Conservation (phyloP, 2,888 invertebrate species). For the Drosophila niveifrons region DNA sequence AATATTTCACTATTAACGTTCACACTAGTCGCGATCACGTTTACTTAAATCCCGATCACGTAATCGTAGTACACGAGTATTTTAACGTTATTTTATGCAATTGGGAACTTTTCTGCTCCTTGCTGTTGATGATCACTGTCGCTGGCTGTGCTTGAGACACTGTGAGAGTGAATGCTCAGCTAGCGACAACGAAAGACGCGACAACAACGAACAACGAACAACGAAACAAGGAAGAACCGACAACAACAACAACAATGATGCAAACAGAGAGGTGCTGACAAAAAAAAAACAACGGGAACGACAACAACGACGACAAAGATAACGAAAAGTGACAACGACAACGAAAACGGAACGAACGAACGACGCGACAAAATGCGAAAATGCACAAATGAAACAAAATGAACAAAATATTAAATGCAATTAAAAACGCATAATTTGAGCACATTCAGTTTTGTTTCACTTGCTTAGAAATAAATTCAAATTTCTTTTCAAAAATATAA, state of each 20-base stretch:
- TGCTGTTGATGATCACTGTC: slow-evolving; percentile 62
- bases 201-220: slow-evolving; percentile 63
- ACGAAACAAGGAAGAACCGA: slow-evolving; percentile 42
- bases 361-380: slow-evolving; percentile 16
- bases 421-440: slow-evolving; percentile 62
- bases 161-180: slow-evolving; percentile 58
- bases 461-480: slow-evolving; percentile 50
- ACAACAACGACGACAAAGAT: slow-evolving; percentile 24
- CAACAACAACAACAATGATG: slow-evolving; percentile 29
- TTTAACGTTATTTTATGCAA: slow-evolving; percentile 1
- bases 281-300: slow-evolving; percentile 26
- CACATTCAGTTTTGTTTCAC: slow-evolving; percentile 69
- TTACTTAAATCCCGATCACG: slow-evolving; percentile 19
- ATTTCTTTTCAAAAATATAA: slow-evolving; percentile 7
- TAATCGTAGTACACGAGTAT: slow-evolving; percentile 11
- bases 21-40: slow-evolving; percentile 44
- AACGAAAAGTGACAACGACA: slow-evolving; percentile 25
- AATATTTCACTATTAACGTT: slow-evolving; percentile 47
- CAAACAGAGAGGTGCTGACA: slow-evolving; percentile 20
- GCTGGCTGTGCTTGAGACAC: slow-evolving; percentile 63
- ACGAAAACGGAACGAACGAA: slow-evolving; percentile 21
- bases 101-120: slow-evolving; percentile 40
- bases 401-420: slow-evolving; percentile 52
- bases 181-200: slow-evolving; percentile 68
- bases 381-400: slow-evolving; percentile 68